phyloP scores from a whole-genome alignment of 1,140 invertebrate species.

The Drosophila busckii region DNA sequence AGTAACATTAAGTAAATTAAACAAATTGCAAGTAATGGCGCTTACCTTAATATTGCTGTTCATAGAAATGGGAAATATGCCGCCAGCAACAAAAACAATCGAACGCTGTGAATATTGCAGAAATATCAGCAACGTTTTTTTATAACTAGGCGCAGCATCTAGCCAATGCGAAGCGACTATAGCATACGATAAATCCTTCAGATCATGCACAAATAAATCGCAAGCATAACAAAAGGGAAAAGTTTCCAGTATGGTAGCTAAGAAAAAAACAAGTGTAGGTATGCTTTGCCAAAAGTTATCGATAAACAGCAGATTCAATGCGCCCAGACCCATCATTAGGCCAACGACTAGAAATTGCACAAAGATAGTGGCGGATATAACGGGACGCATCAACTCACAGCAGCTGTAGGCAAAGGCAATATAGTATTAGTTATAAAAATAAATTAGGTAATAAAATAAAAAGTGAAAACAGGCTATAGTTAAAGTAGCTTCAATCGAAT shows the following conservation, averaged over 20 bases:
- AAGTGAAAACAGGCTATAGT: too few relatives aligned
- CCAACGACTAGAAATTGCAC: slow-evolving; percentile 1
- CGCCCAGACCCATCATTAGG: background rate
- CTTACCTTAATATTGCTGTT: slow-evolving; percentile 15
- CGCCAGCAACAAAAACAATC: slow-evolving; percentile 5
- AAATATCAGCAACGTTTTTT: slow-evolving; percentile 6
- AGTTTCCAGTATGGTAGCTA: background rate
- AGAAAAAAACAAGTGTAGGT: background rate
- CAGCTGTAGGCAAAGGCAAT: background rate
- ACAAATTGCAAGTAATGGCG: background rate
- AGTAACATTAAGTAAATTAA: background rate
- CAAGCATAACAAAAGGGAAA: slow-evolving; percentile 23
- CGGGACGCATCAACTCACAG: background rate
- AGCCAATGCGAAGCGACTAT: slow-evolving; percentile 16
- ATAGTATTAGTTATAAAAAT: too few relatives aligned
- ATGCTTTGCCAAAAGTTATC: background rate
- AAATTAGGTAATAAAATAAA: too few relatives aligned
- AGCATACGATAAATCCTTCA: background rate
- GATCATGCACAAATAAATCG: slow-evolving; percentile 6
- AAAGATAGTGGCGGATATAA: background rate
- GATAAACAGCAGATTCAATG: background rate
- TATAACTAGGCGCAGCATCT: slow-evolving; percentile 14
- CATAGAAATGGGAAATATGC: slow-evolving; percentile 12
- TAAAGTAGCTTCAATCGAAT: too few relatives aligned
- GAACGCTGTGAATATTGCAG: slow-evolving; percentile 7